Conservation (phyloP, 1,140 invertebrate species). For the Ostrea denselamellosa region DNA sequence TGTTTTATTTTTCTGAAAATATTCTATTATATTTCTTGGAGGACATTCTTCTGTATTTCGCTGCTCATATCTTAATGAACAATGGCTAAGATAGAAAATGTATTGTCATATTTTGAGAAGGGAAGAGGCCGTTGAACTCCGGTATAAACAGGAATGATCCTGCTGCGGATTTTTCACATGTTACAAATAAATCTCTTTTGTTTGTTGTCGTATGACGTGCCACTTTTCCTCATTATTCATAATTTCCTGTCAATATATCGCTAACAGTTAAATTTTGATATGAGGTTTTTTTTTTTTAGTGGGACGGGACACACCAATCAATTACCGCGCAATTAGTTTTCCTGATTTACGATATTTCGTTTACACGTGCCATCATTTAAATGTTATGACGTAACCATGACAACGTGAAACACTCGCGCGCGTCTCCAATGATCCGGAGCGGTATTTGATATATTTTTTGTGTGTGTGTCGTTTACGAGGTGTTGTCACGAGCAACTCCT, state of each 20-base stretch:
- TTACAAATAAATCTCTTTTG: not conserved
- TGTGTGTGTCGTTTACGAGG: not conserved
- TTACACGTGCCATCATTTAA: constrained; percentile 1
- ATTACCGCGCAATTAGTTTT: not conserved
- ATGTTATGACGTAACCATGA: not conserved
- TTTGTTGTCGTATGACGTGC: not conserved
- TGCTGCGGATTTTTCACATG: not conserved
- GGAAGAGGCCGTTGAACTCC: not conserved
- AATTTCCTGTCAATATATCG: constrained; percentile 32
- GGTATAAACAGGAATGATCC: not conserved
- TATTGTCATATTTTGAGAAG: too few relatives aligned
- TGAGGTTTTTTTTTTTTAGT: not conserved
- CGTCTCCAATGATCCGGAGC: not conserved
- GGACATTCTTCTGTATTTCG: too few relatives aligned
- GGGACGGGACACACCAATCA: not conserved
- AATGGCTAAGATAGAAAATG: too few relatives aligned
- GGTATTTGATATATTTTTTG: not conserved
- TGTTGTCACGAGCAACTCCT: not conserved
- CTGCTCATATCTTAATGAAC: too few relatives aligned
- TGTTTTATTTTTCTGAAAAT: too few relatives aligned
- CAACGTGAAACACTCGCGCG: not conserved
- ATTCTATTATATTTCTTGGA: too few relatives aligned
- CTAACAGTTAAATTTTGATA: constrained; percentile 9
- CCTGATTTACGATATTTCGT: not conserved
- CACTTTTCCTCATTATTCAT: not conserved